Evolutionary conservation across 2,888 invertebrate genomes (phyloP).

Genomic region (Escarpia spicata): DNA sequence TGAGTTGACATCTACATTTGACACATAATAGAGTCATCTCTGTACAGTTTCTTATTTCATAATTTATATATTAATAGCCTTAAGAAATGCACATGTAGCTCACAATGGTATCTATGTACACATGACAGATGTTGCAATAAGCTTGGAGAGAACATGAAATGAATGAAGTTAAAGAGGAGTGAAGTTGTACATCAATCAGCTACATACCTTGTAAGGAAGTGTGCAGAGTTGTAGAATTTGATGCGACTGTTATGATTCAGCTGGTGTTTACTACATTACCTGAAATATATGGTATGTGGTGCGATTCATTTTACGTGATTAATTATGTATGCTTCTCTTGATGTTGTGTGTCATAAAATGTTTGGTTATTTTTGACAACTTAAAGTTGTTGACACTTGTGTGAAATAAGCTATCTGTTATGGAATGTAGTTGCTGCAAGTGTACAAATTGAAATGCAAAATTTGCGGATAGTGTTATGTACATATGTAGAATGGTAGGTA

Average conservation of each 20-base stretch:
- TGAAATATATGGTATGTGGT: not conserved
- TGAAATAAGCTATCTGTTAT: not conserved
- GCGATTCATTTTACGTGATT: not conserved
- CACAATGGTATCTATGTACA: not conserved
- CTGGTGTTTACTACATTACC: not conserved
- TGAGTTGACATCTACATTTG: not conserved
- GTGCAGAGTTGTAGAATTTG: not conserved
- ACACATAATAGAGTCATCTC: not conserved
- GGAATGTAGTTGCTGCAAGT: slow-evolving; percentile 13
- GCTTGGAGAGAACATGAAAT: not conserved
- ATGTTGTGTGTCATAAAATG: not conserved
- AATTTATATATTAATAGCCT: not conserved
- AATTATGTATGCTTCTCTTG: not conserved
- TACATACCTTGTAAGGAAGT: not conserved
- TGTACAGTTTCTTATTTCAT: not conserved
- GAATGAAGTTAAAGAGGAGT: not conserved
- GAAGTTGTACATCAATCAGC: not conserved
- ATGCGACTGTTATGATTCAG: not conserved
- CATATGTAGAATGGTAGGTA: slow-evolving; percentile 5
- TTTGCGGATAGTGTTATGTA: not conserved
- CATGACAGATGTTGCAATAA: not conserved
- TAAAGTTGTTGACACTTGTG: not conserved
- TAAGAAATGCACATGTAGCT: not conserved
- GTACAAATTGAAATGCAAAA: not conserved
- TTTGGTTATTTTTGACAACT: slow-evolving; percentile 8